Evolutionary conservation across 2,888 invertebrate species (phyloP).

Genomic region (Maniola hyperantus): DNA sequence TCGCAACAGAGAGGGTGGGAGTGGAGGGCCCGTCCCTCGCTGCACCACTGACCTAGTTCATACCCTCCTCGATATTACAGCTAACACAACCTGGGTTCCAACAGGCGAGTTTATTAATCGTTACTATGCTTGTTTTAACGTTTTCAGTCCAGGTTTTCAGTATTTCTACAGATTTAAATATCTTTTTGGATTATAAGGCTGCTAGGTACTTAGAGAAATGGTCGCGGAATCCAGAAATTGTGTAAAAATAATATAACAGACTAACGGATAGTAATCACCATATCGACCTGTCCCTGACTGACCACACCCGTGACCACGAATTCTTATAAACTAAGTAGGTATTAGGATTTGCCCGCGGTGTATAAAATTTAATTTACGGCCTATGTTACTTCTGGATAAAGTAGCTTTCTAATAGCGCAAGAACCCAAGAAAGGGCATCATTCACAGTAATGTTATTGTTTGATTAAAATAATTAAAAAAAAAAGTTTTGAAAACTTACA

Average conservation of each 20-base stretch:
- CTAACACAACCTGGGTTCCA: constrained; percentile 35
- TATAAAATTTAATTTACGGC: no score
- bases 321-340: background rate
- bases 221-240: background rate
- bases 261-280: background rate
- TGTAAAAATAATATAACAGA: background rate
- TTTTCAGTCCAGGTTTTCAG: background rate
- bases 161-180: background rate
- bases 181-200: background rate
- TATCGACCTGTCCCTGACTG: background rate
- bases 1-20: constrained; percentile 42
- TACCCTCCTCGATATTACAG: constrained; percentile 47
- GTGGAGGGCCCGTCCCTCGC: constrained; percentile 55
- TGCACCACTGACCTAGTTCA: constrained; percentile 78
- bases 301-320: background rate
- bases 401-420: no score
- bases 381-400: no score
- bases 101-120: constrained; percentile 25
- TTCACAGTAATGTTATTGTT: no score
- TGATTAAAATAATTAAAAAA: background rate
- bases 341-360: no score
- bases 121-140: constrained; percentile 8
- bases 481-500: background rate
- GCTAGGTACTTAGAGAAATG: no score
- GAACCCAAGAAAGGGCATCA: no score